Percentiles rank a stretch among this genome's conserved stretches.
phyloP scores from a whole-genome alignment of 2,888 invertebrate genomes.

The Osedax frankpressi region DNA sequence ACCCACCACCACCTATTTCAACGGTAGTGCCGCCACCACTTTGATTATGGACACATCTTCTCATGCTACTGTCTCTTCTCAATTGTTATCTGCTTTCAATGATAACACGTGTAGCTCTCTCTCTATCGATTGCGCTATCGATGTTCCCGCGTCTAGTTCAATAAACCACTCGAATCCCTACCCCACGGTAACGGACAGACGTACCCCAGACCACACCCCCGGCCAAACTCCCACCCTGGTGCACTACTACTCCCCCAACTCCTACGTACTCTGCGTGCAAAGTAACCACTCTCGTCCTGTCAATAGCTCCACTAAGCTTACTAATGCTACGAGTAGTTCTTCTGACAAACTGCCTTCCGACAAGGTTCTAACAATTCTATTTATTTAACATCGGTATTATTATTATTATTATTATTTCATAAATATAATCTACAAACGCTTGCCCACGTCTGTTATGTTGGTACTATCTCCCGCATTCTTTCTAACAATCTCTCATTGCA shows the following conservation, averaged over 20 bases:
- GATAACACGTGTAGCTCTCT: not conserved
- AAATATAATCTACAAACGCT: too few species aligned
- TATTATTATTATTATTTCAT: too few species aligned
- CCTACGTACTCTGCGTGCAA: constrained; percentile 8
- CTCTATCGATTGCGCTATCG: not conserved
- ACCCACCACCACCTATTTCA: not conserved
- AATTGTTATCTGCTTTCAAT: not conserved
- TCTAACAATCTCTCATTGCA: too few species aligned
- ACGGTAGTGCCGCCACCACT: not conserved
- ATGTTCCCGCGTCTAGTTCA: not conserved
- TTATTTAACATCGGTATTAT: too few species aligned
- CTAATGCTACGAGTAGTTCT: too few species aligned
- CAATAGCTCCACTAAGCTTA: too few species aligned
- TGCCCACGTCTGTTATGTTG: too few species aligned
- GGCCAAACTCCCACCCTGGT: constrained; percentile 4
- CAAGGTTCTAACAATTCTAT: too few species aligned
- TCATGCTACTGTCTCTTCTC: too few species aligned
- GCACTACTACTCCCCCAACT: constrained; percentile 10
- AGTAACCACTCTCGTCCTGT: not conserved
- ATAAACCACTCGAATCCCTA: not conserved
- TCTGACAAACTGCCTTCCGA: too few species aligned
- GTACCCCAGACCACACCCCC: too few species aligned
- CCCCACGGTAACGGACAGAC: not conserved
- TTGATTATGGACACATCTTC: not conserved
- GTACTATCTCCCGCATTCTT: too few species aligned